Evolutionary conservation across 2,888 invertebrate species (phyloP), one percentile per base, ranked within the genome.

Genomic region (Luperina testacea): DNA sequence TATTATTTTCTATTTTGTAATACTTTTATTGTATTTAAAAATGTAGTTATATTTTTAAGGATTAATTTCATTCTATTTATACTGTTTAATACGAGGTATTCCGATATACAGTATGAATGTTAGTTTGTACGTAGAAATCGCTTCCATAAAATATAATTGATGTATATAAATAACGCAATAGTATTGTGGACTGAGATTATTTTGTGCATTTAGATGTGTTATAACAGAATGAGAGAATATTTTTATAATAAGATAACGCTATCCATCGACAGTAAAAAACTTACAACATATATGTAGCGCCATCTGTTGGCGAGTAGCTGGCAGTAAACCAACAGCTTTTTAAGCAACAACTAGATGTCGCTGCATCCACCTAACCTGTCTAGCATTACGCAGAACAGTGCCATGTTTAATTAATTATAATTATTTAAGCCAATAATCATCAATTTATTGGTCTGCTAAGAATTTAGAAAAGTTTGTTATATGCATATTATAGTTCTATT

Each of bases 1-100:
- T 97, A 97, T 97, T 97, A 97, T 96, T 96, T 96, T 95, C 93
- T 96, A 96, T 96, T 96, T 96, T 96, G 94, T 97, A 96, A 95
- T 95, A 95, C 94, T 94, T 96, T 96, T 96, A 95, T 93, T 95
- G 93, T 95, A 95, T 96, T 95, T 95, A 94, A 89, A 93, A 92
- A 91, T 88, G 90, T 94, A 94, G 91, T 88, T 92, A 91, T 92
- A 92, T 84, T 87, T 85, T 86, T 95, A 95, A 95, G 95, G 89
- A 92, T 94, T 93, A 91, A 93, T 90, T 88, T 90, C 88, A 85
- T 86, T 87, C 51, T 89, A 96, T 96, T 95, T 96, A 95, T 96
- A 95, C 94, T 95, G 95, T 96, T 93, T 94, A 95, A 96, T 96
- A 96, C 96, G 96, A 96, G 96, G 96, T 96, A 96, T 95, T 96